phyloP scores from a whole-genome alignment of 2,113 vertebrate species.

The Pomatorhinus ruficollis region DNA sequence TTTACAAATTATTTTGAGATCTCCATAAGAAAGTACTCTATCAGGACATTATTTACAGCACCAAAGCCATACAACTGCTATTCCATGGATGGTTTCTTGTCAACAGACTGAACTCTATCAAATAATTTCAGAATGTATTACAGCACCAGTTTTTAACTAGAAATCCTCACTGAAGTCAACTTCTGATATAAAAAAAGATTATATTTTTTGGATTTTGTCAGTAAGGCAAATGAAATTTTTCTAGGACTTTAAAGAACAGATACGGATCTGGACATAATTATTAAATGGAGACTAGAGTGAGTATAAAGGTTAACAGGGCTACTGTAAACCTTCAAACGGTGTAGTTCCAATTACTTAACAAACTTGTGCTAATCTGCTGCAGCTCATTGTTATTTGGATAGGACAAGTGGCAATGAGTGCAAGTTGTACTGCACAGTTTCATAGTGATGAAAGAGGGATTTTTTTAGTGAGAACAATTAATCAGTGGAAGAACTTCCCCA shows the following conservation, averaged over 20 bases:
- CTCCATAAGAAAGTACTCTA: background rate
- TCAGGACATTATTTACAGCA: background rate
- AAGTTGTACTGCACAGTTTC: background rate
- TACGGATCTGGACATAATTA: background rate
- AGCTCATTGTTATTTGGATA: background rate
- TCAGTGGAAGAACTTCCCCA: background rate
- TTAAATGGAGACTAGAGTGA: rapidly evolving
- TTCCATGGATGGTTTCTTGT: background rate
- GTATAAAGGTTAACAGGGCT: background rate
- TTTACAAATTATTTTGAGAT: background rate
- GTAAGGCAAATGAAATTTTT: background rate
- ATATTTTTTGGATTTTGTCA: background rate
- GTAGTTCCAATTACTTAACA: background rate
- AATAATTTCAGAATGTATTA: background rate
- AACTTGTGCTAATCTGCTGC: background rate
- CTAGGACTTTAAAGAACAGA: background rate
- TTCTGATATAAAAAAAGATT: background rate
- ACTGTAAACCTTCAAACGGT: background rate
- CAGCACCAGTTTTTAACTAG: background rate
- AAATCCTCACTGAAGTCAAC: background rate
- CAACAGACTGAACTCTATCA: background rate
- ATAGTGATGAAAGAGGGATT: background rate
- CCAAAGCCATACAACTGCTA: background rate
- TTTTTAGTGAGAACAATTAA: background rate
- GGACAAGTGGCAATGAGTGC: background rate